These are phyloP conservation scores for Mesitornis unicolor DNA, from an alignment of 2,113 vertebrate species.

Conservation along the genomic window DNA sequence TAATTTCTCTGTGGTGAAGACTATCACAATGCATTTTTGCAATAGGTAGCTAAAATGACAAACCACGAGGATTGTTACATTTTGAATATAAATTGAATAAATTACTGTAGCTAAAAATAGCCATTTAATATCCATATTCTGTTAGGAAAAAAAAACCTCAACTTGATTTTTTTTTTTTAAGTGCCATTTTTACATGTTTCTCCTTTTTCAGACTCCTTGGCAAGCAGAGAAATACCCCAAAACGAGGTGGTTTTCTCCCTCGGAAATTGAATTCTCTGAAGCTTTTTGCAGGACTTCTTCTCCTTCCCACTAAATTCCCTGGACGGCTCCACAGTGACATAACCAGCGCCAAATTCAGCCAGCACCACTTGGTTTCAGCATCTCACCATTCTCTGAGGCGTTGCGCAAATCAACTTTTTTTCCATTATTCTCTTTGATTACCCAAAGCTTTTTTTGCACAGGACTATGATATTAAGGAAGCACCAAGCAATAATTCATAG, in stretches of 20 bases:
- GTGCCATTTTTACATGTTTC: not conserved
- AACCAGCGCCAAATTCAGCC: not conserved
- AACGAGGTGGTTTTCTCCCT: not conserved
- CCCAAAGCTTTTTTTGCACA: too few relatives aligned
- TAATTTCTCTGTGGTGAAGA: not conserved
- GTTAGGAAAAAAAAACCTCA: not conserved
- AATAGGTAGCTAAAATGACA: not conserved
- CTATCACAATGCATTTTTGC: not conserved
- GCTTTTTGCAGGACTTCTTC: not conserved
- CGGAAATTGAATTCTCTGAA: not conserved
- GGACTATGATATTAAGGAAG: not conserved
- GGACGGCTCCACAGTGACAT: not conserved
- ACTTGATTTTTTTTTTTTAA: too few relatives aligned
- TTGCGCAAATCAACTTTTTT: not conserved
- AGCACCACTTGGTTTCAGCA: not conserved
- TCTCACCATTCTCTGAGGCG: not conserved
- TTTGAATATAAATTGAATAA: slow-evolving; percentile 2
- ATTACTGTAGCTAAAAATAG: not conserved
- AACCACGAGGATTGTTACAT: not conserved
- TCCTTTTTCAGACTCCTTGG: not conserved
- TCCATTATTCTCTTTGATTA: not conserved
- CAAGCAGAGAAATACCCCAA: not conserved
- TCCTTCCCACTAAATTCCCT: not conserved
- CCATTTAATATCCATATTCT: not conserved
- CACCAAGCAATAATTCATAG: not conserved